These are phyloP conservation scores for Paguma larvata DNA, from an alignment of 2,797 vertebrate species.

Conservation along the genomic window DNA sequence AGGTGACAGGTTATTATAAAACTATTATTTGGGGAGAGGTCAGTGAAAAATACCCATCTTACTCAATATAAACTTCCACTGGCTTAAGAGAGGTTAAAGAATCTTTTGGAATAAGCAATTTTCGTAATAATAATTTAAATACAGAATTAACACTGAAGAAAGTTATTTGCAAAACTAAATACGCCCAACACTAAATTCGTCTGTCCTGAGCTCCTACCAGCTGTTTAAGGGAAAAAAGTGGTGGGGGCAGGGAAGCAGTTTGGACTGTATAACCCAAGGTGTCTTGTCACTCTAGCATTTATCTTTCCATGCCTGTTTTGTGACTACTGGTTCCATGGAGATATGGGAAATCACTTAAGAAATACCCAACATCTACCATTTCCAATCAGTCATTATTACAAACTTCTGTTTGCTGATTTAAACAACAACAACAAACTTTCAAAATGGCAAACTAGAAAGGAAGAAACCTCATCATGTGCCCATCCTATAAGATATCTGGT, in stretches of 20 bases:
- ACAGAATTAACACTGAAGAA: constrained; percentile 9
- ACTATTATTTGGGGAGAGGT: background rate
- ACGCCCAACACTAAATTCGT: background rate
- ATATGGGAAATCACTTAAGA: background rate
- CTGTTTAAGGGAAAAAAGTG: background rate
- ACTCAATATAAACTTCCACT: constrained; percentile 33
- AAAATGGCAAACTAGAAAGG: constrained; percentile 44
- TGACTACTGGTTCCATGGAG: background rate
- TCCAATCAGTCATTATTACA: background rate
- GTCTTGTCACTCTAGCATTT: background rate
- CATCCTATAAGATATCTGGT: background rate
- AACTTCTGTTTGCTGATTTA: background rate
- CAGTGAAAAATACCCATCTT: background rate
- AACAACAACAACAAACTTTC: constrained; percentile 9
- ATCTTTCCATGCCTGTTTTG: background rate
- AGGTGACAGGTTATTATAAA: background rate
- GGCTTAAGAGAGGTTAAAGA: background rate
- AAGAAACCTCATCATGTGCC: background rate
- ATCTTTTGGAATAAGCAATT: background rate
- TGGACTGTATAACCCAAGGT: background rate
- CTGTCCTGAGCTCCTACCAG: background rate
- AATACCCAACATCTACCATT: background rate
- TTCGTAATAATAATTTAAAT: constrained; percentile 13
- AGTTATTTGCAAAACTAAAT: constrained; percentile 1
- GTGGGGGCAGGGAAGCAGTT: background rate